Evolutionary conservation across 2,888 invertebrate species (phyloP).

Genomic region (Trichacis sp.): DNA sequence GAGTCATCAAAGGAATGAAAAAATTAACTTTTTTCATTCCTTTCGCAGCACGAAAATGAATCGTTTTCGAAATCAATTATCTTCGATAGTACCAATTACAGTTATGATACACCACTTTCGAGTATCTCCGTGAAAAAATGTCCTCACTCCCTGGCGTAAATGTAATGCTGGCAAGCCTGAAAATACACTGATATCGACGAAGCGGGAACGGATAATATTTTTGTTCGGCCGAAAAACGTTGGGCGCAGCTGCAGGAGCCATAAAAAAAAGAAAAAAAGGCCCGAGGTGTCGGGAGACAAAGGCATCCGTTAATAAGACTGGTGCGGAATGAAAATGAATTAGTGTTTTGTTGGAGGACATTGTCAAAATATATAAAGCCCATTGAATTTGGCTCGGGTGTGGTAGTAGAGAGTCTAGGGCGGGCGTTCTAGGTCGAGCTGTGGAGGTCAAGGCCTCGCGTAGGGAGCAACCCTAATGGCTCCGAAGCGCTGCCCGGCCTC

Average conservation of each 20-base stretch:
- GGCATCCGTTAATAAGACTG: constrained; percentile 25
- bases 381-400: constrained; percentile 37
- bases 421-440: constrained; percentile 62
- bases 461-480: constrained; percentile 44
- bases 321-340: constrained; percentile 30
- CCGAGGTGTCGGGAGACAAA: constrained; percentile 30
- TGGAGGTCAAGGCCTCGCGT: constrained; percentile 65
- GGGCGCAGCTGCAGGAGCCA: neutral
- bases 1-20: too few relatives aligned
- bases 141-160: neutral
- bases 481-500: constrained; percentile 34
- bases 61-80: too few relatives aligned
- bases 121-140: too few relatives aligned
- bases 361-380: constrained; percentile 37
- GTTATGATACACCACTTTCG: too few relatives aligned
- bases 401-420: constrained; percentile 40
- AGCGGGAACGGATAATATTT: neutral
- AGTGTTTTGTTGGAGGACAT: constrained; percentile 25
- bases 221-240: neutral
- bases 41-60: too few relatives aligned
- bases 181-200: neutral
- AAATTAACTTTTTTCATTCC: too few relatives aligned
- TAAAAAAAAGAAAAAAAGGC: constrained; percentile 3
- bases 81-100: too few relatives aligned
- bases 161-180: neutral